phyloP scores from a whole-genome alignment of 2,888 invertebrate genomes.

The Gastracanthus pulcherrimus region DNA sequence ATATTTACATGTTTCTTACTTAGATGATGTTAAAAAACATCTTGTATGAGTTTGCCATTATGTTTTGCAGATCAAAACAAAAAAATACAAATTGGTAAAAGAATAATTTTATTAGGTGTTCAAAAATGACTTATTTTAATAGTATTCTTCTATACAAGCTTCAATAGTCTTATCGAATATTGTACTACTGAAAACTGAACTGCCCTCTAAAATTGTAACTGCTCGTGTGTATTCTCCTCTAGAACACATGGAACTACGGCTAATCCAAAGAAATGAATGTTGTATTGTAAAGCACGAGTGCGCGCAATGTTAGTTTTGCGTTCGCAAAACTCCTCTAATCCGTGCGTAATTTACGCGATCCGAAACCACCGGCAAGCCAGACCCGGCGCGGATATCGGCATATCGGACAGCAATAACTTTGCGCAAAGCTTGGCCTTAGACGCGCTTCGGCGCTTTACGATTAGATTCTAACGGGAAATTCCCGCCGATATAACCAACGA shows the following conservation, averaged over 20 bases:
- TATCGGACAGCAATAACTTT: constrained; percentile 46
- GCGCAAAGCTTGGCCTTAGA: background rate
- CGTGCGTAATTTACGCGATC: background rate
- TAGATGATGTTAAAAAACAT: too few relatives aligned
- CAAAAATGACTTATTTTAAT: too few relatives aligned
- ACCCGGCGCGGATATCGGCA: constrained; percentile 16
- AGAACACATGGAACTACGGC: background rate
- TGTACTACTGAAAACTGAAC: too few relatives aligned
- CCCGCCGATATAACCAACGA: background rate
- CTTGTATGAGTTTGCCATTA: too few relatives aligned
- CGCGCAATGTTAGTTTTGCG: background rate
- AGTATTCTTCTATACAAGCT: too few relatives aligned
- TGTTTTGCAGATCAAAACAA: too few relatives aligned
- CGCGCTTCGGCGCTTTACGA: constrained; percentile 23
- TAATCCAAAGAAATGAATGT: background rate
- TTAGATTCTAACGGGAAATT: constrained; percentile 24
- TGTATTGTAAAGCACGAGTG: background rate
- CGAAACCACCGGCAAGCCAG: background rate
- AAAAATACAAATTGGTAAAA: too few relatives aligned
- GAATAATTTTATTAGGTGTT: too few relatives aligned
- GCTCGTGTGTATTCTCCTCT: background rate
- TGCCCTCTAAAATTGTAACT: background rate
- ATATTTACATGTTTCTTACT: too few relatives aligned
- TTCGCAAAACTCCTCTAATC: constrained; percentile 14
- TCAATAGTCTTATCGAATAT: too few relatives aligned